These are phyloP conservation scores for Protaetia brevitarsis DNA, from an alignment of 1,140 invertebrate genomes.

Conservation along the genomic window DNA sequence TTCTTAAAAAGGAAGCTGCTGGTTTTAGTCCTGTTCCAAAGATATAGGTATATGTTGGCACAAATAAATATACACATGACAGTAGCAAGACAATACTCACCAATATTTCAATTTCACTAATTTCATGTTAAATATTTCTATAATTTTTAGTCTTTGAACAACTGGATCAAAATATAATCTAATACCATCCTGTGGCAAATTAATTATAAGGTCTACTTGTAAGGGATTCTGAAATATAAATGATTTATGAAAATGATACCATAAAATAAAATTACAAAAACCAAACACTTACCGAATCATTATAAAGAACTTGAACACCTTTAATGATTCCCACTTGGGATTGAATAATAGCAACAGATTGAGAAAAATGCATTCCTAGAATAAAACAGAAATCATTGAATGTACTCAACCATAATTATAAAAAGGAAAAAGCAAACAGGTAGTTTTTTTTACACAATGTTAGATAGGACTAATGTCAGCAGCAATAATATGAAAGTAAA, in stretches of 20 bases:
- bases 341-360: slow-evolving; percentile 92
- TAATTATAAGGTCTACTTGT: slow-evolving; percentile 89
- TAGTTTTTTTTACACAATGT: neutral
- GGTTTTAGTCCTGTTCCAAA: too few relatives aligned
- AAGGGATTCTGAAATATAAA: slow-evolving; percentile 75
- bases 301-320: slow-evolving; percentile 94
- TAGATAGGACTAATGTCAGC: neutral
- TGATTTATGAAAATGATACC: neutral
- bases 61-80: neutral
- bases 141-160: slow-evolving; percentile 90
- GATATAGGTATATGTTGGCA: neutral
- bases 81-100: slow-evolving; percentile 52
- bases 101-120: slow-evolving; percentile 94
- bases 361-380: slow-evolving; percentile 96
- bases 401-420: neutral
- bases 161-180: slow-evolving; percentile 93
- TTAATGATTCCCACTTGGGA: slow-evolving; percentile 89
- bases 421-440: slow-evolving; percentile 13
- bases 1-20: too few relatives aligned
- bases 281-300: slow-evolving; percentile 79
- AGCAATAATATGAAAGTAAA: slow-evolving; percentile 7
- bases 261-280: slow-evolving; percentile 12
- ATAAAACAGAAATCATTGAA: slow-evolving; percentile 41
- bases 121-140: slow-evolving; percentile 96
- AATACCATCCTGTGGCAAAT: slow-evolving; percentile 92